Conservation (phyloP, 2,113 vertebrate species). For the Junco hyemalis region DNA sequence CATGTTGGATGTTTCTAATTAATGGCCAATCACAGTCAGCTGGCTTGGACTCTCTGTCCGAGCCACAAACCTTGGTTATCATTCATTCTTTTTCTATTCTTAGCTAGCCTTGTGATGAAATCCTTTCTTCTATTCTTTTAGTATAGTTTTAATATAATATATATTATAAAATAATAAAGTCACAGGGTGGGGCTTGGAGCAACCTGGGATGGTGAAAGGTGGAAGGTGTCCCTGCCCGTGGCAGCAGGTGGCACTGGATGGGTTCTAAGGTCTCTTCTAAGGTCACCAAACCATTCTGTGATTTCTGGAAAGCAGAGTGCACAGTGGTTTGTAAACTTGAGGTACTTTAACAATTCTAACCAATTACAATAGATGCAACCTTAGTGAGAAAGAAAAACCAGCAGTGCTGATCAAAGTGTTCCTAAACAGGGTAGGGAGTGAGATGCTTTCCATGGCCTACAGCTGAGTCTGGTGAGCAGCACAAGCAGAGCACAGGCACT, state of each 20-base stretch:
- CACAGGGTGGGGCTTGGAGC: neutral
- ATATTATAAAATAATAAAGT: too few relatives aligned
- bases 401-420: neutral
- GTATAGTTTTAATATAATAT: too few relatives aligned
- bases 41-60: too few relatives aligned
- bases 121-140: too few relatives aligned
- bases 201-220: fast-evolving
- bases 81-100: too few relatives aligned
- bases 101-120: too few relatives aligned
- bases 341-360: neutral
- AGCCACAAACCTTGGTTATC: too few relatives aligned
- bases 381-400: neutral
- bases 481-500: fast-evolving
- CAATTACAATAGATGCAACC: neutral
- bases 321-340: neutral
- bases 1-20: too few relatives aligned
- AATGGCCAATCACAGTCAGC: too few relatives aligned
- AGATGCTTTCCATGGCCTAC: neutral
- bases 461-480: neutral
- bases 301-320: neutral
- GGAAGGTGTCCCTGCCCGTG: neutral
- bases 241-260: neutral
- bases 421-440: neutral
- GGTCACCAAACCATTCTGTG: neutral
- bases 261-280: neutral